These are phyloP conservation scores for Caenorhabditis becei DNA, from an alignment of 2,888 invertebrate species.

Conservation along the genomic window DNA sequence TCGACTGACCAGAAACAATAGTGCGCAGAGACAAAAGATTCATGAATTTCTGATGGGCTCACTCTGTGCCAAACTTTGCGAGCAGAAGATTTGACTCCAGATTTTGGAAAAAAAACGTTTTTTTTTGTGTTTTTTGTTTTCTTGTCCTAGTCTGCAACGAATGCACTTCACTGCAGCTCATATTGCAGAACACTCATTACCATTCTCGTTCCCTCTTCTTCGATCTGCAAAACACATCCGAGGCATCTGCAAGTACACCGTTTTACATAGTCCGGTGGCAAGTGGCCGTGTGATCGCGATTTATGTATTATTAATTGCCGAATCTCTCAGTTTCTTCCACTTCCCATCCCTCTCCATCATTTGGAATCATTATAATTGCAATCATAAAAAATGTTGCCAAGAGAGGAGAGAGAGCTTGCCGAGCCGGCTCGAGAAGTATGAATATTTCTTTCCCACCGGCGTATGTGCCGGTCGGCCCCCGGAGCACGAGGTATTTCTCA, in stretches of 20 bases:
- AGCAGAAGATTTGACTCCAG: constrained; percentile 44
- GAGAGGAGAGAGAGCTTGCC: constrained; percentile 1
- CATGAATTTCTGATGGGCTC: constrained; percentile 53
- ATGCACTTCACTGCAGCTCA: background rate
- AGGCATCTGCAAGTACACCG: constrained; percentile 33
- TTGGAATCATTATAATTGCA: constrained; percentile 44
- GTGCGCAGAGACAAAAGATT: constrained; percentile 49
- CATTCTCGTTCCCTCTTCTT: background rate
- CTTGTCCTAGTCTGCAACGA: background rate
- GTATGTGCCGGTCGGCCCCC: constrained; percentile 57
- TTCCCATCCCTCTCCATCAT: constrained; percentile 19
- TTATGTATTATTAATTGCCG: constrained; percentile 50
- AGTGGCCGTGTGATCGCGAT: constrained; percentile 41
- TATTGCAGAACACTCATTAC: background rate
- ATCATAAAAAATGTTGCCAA: constrained; percentile 53
- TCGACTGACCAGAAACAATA: constrained; percentile 54
- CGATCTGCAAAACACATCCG: constrained; percentile 12
- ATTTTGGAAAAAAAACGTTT: constrained; percentile 39
- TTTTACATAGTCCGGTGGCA: background rate
- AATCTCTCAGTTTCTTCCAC: constrained; percentile 18
- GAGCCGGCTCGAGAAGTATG: constrained; percentile 21
- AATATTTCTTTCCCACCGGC: constrained; percentile 60
- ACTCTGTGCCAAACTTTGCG: constrained; percentile 24
- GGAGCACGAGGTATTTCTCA: constrained; percentile 61
- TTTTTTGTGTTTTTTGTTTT: constrained; percentile 13